phyloP scores from a whole-genome alignment of 1,140 invertebrate genomes.

The Tenebrio molitor region DNA sequence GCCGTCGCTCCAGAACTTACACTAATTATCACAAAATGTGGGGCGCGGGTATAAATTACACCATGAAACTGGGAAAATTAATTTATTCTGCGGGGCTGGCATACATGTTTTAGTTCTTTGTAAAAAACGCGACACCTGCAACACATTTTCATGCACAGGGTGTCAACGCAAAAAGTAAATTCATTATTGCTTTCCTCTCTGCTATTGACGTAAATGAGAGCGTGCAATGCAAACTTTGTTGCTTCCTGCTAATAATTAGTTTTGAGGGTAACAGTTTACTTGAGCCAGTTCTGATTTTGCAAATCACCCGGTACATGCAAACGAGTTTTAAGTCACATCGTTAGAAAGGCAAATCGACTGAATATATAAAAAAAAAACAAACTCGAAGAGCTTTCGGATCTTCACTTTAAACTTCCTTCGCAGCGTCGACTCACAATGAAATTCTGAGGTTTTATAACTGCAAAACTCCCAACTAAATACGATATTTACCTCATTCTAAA shows the following conservation, averaged over 20 bases:
- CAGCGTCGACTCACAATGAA: neutral
- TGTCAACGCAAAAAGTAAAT: no score
- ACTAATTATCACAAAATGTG: constrained; percentile 11
- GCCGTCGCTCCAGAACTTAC: neutral
- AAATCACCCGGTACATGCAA: neutral
- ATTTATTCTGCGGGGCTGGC: neutral
- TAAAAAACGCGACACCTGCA: no score
- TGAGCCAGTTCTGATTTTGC: no score
- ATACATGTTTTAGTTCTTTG: no score
- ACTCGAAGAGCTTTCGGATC: neutral
- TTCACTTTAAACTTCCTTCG: neutral
- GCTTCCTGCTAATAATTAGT: no score
- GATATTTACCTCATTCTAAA: no score
- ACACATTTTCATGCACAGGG: no score
- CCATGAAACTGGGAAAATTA: neutral
- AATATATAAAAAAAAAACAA: neutral
- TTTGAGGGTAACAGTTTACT: no score
- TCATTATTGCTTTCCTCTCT: no score
- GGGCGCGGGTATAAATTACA: constrained; percentile 4
- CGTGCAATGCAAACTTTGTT: no score
- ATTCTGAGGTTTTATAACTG: neutral
- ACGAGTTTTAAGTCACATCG: neutral
- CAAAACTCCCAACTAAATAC: no score
- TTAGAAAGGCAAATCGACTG: neutral
- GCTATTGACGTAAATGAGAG: no score